Base-by-base conservation (phyloP, 92 coral and sea anemone species). In the Siderastrea radians region DNA sequence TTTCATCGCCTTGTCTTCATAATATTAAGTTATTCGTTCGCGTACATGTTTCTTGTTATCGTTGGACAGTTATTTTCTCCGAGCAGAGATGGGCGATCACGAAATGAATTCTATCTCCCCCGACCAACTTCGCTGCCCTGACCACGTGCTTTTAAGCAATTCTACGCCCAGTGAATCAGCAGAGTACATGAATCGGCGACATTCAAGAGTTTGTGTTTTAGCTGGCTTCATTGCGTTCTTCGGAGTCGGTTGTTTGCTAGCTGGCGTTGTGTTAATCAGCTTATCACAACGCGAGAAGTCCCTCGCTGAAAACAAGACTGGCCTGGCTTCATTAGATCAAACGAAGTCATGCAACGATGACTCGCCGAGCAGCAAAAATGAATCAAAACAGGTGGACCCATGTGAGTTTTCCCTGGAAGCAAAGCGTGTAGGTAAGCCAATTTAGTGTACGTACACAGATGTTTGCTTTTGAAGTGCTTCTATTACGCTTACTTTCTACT, bases 331-430 rank as follows among this genome's bases (percentile, higher is more conserved):
- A 26, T 26, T 46, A 44, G 43, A 55, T 46, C 69, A 45, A 47
- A 71, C 49, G 15, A 8, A 15, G 44, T 15, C 52, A 1, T 68
- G 77, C 45, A 70, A 16, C 15, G 4, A 2, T 0, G 55, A 72
- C 52, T 69, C 46, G 2, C 5, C 78, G 12, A 16, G 4, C 38
- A 71, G 49, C 57, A 48, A 55, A 19, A 55, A 82, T 52, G 57
- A 71, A 10, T 52, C 78, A 59, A 44, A 55, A 53, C 9, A 1
- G 48, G 67, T 45, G 46, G 87, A 92, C 63, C 87, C 83, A 7
- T 94, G 98, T 59, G 86, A 67, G 49, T 89, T 86, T 70, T 92
- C 95, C 3, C 60, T 17, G 4, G 98, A 90, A 26, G 98, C 92
- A 4, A 49, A 54, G 53, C 75, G 89, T 11, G 92, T 88, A 72